Percentiles rank a stretch among this genome's conserved stretches.
phyloP scores from a whole-genome alignment of 1,140 invertebrate genomes.

The Hirudo medicinalis region DNA sequence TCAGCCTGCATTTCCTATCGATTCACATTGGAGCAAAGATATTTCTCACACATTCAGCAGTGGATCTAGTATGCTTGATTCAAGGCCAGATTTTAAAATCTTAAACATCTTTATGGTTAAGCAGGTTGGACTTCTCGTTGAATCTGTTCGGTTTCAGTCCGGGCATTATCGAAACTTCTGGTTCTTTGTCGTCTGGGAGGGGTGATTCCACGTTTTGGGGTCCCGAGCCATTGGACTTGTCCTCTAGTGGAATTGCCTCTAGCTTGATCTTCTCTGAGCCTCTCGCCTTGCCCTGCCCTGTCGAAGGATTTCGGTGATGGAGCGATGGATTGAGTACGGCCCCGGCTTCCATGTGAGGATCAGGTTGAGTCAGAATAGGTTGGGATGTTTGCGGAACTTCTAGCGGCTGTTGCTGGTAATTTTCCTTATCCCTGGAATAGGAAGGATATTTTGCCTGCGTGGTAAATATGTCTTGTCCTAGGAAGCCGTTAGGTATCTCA shows the following conservation, averaged over 20 bases:
- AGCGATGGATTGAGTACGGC: no score
- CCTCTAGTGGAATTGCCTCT: neutral
- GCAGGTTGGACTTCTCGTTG: slow-evolving; percentile 2
- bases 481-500: slow-evolving; percentile 23
- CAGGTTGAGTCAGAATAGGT: neutral
- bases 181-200: neutral
- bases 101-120: neutral
- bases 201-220: neutral
- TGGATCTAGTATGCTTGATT: no score
- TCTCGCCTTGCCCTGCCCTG: no score
- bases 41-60: no score
- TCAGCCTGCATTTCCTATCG: no score
- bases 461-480: slow-evolving; percentile 2
- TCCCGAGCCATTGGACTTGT: neutral
- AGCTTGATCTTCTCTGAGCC: neutral
- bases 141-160: neutral
- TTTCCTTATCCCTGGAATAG: neutral
- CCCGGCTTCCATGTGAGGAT: no score
- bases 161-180: neutral
- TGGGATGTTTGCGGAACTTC: slow-evolving; percentile 3
- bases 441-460: neutral
- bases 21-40: no score
- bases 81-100: no score
- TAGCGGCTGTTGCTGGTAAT: slow-evolving; percentile 15
- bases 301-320: no score